Percentiles rank a stretch among this genome's conserved stretches.
Conservation (phyloP, 2,113 vertebrate species). For the Megaptera novaeangliae region DNA sequence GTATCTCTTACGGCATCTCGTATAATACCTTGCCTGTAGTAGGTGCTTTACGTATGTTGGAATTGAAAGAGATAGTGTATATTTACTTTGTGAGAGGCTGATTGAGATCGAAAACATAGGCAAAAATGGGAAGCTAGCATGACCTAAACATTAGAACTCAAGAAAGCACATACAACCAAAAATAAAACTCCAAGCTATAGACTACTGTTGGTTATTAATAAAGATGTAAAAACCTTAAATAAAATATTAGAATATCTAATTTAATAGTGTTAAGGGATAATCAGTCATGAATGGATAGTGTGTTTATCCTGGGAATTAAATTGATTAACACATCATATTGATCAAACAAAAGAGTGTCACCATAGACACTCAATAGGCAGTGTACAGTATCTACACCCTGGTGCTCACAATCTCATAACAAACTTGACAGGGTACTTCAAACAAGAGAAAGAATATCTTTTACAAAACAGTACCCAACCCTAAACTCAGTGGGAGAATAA, state of each 20-base stretch:
- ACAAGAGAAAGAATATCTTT: neutral
- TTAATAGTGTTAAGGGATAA: conserved; percentile 23
- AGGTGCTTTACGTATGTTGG: neutral
- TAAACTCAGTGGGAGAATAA: conserved; percentile 21
- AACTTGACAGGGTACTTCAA: neutral
- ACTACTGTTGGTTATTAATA: neutral
- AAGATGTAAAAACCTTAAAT: conserved; percentile 36
- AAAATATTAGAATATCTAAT: neutral
- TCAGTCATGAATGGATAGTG: neutral
- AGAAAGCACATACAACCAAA: neutral
- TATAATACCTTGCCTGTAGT: neutral
- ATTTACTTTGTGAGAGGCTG: neutral
- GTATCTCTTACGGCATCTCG: neutral
- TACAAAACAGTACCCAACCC: neutral
- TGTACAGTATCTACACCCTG: neutral
- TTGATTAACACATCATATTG: neutral
- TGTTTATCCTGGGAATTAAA: conserved; percentile 18
- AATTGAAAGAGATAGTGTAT: neutral
- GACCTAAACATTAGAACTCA: neutral
- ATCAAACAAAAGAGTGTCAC: neutral
- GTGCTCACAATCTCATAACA: neutral
- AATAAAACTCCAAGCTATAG: neutral
- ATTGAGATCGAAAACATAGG: neutral
- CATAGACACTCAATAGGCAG: neutral
- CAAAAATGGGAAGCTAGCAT: neutral